phyloP scores from a whole-genome alignment of 1,140 invertebrate genomes.

The Microvelia longipes region DNA sequence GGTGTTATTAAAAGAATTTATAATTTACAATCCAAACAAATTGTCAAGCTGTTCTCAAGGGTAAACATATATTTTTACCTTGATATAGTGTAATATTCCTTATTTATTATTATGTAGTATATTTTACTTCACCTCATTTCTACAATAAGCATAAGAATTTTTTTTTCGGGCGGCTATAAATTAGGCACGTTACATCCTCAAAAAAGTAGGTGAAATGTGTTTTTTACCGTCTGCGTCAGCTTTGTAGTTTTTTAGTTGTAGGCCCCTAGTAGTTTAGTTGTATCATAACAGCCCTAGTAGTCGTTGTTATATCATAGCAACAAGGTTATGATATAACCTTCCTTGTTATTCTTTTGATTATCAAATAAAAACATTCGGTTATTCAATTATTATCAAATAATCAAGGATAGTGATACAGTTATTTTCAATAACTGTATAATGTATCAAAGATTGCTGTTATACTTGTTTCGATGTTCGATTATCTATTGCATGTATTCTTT shows the following conservation, averaged over 20 bases:
- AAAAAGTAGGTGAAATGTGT: no score
- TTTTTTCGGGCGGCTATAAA: no score
- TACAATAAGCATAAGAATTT: not conserved
- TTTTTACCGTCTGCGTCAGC: no score
- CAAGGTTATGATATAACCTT: not conserved
- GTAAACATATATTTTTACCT: slow-evolving; percentile 22
- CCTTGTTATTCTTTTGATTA: no score
- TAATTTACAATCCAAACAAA: slow-evolving; percentile 81
- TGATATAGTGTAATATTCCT: not conserved
- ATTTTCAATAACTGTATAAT: no score
- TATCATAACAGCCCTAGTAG: not conserved
- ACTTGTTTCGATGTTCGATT: no score
- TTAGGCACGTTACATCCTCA: no score
- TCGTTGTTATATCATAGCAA: not conserved
- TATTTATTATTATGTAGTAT: not conserved
- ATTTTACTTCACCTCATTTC: not conserved
- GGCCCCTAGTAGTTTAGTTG: not conserved
- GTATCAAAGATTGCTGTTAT: no score
- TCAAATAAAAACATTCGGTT: no score
- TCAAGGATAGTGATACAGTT: no score
- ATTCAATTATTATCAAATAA: no score
- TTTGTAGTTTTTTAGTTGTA: not conserved
- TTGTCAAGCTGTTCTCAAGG: slow-evolving; percentile 73
- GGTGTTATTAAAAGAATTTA: slow-evolving; percentile 68
- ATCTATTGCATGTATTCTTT: no score